Conservation (phyloP, 2,888 invertebrate genomes). For the Thecophora atra region DNA sequence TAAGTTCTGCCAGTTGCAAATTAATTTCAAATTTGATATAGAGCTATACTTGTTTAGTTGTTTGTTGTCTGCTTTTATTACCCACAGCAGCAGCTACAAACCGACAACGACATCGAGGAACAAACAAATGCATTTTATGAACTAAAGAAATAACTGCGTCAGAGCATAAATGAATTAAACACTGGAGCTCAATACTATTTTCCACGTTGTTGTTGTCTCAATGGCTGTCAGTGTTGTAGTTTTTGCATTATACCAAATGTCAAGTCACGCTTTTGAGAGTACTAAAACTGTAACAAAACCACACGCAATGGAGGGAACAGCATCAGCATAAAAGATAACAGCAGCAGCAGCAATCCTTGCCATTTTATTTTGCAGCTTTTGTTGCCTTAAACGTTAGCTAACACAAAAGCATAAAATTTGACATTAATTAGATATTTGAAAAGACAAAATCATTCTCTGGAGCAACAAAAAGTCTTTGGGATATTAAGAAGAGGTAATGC, state of each 20-base stretch:
- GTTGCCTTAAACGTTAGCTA: background rate
- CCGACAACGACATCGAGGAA: constrained; percentile 18
- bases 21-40: constrained; percentile 19
- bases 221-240: constrained; percentile 16
- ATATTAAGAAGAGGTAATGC: too few species aligned
- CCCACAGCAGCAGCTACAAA: constrained; percentile 8
- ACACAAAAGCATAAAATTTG: background rate
- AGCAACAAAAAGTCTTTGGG: too few species aligned
- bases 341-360: background rate
- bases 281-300: background rate
- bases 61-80: constrained; percentile 34
- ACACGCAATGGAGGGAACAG: background rate
- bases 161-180: constrained; percentile 22
- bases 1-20: background rate
- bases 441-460: too few species aligned
- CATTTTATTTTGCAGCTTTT: constrained; percentile 10
- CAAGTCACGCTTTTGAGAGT: background rate
- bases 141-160: constrained; percentile 20
- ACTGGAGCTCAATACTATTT: constrained; percentile 19
- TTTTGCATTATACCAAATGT: constrained; percentile 13
- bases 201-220: constrained; percentile 36
- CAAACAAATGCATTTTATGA: constrained; percentile 9
- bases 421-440: background rate
- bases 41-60: constrained; percentile 39
- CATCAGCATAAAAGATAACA: constrained; percentile 6